Evolutionary conservation across 2,797 vertebrate genomes (phyloP).

Genomic region (Ctenopoma kingsleyae): DNA sequence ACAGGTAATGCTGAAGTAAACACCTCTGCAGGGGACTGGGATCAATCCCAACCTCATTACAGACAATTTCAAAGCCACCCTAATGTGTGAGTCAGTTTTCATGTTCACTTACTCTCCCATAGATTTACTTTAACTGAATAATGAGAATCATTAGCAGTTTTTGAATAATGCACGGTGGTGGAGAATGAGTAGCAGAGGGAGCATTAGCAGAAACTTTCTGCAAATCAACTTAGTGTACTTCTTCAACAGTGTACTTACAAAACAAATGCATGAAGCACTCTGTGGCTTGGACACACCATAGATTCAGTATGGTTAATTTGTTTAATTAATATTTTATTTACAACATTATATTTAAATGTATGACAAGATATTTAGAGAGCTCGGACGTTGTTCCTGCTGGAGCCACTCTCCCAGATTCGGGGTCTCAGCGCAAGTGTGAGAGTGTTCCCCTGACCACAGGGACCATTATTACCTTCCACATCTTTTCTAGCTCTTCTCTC

Average conservation of each 20-base stretch:
- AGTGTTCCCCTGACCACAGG: too few species aligned
- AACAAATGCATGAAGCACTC: slow-evolving; percentile 28
- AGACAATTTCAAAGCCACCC: slow-evolving; percentile 52
- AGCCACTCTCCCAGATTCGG: too few species aligned
- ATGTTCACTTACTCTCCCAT: slow-evolving; percentile 20
- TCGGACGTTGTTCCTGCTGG: too few species aligned
- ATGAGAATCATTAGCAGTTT: slow-evolving; percentile 67
- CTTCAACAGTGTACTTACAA: slow-evolving; percentile 9
- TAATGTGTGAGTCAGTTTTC: slow-evolving; percentile 20
- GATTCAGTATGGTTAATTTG: not conserved
- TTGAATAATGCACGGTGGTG: slow-evolving; percentile 51
- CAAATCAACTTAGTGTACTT: slow-evolving; percentile 15
- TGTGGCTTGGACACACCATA: not conserved
- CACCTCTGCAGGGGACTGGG: slow-evolving; percentile 41
- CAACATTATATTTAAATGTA: not conserved
- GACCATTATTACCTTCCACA: too few species aligned
- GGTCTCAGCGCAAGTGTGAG: too few species aligned
- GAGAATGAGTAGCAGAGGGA: slow-evolving; percentile 37
- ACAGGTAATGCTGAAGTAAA: slow-evolving; percentile 50
- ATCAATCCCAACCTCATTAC: slow-evolving; percentile 74
- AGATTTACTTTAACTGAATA: slow-evolving; percentile 70
- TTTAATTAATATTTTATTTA: too few species aligned
- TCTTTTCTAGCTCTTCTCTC: too few species aligned
- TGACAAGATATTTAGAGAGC: too few species aligned
- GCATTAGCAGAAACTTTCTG: slow-evolving; percentile 51